Evolutionary conservation across 1,140 invertebrate genomes (phyloP).

Genomic region (Euwallacea similis): DNA sequence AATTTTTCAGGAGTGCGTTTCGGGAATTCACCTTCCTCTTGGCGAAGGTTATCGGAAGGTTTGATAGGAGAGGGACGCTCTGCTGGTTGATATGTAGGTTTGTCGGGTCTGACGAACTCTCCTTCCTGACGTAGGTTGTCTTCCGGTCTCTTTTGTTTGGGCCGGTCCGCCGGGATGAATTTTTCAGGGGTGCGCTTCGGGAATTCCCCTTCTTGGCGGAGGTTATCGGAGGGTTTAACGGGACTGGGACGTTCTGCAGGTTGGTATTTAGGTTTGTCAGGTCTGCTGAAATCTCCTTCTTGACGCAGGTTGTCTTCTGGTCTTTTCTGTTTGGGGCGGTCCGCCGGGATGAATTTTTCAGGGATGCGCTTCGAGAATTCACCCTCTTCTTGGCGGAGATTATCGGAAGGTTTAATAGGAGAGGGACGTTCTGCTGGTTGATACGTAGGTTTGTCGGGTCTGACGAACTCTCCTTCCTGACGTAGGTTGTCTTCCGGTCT

Average conservation of each 20-base stretch:
- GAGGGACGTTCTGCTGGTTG: slow-evolving; percentile 60
- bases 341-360: slow-evolving; percentile 43
- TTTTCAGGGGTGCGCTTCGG: slow-evolving; percentile 54
- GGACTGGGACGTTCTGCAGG: slow-evolving; percentile 53
- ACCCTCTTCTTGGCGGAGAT: slow-evolving; percentile 64
- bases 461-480: slow-evolving; percentile 60
- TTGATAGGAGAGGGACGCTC: slow-evolving; percentile 61
- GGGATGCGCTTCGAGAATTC: slow-evolving; percentile 56
- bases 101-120: slow-evolving; percentile 58
- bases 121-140: slow-evolving; percentile 66
- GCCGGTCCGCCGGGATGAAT: slow-evolving; percentile 54
- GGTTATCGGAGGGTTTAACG: slow-evolving; percentile 54
- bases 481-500: slow-evolving; percentile 64
- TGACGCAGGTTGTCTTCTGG: slow-evolving; percentile 63
- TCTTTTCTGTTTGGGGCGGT: slow-evolving; percentile 47
- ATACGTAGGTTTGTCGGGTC: slow-evolving; percentile 53
- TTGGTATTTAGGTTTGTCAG: slow-evolving; percentile 44
- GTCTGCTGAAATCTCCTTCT: slow-evolving; percentile 64
- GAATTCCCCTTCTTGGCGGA: slow-evolving; percentile 53
- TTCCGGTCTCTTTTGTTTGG: slow-evolving; percentile 53
- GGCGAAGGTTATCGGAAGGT: slow-evolving; percentile 59
- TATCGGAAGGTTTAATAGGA: slow-evolving; percentile 62
- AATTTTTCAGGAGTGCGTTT: slow-evolving; percentile 51
- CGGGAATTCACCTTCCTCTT: slow-evolving; percentile 59
- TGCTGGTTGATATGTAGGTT: slow-evolving; percentile 54